phyloP scores from a whole-genome alignment of 2,797 vertebrate genomes.

The Periparus ater region DNA sequence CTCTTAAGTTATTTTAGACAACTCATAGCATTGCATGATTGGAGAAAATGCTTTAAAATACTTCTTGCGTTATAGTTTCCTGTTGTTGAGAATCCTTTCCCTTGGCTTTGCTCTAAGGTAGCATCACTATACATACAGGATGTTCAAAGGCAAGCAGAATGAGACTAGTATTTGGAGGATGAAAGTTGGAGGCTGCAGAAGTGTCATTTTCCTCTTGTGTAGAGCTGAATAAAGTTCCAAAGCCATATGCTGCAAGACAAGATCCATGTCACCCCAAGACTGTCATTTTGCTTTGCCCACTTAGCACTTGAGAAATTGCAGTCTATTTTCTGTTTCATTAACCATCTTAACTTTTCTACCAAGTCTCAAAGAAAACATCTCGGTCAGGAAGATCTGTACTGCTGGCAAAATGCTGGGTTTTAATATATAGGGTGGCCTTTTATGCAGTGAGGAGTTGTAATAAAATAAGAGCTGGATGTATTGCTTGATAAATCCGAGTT shows the following conservation, averaged over 20 bases:
- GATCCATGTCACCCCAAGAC: background rate
- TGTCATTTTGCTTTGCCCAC: background rate
- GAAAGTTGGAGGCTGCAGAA: background rate
- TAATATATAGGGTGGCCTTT: background rate
- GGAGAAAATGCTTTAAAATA: background rate
- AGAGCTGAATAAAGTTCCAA: background rate
- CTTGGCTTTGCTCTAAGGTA: background rate
- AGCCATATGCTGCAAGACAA: background rate
- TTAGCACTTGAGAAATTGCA: background rate
- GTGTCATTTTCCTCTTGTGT: background rate
- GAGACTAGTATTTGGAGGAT: background rate
- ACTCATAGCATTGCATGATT: background rate
- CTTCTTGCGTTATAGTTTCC: background rate
- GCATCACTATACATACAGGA: background rate
- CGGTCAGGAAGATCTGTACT: fast-evolving
- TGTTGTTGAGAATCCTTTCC: background rate
- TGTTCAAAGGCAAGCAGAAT: background rate
- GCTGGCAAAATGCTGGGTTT: background rate
- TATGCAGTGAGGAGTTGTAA: background rate
- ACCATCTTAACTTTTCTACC: background rate
- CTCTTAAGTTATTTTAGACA: background rate
- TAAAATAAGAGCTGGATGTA: background rate
- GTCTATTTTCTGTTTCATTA: background rate
- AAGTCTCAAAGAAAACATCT: background rate
- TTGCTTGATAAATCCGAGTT: background rate